Conservation (phyloP, 2,797 vertebrate genomes). For the Micromesistius poutassou region DNA sequence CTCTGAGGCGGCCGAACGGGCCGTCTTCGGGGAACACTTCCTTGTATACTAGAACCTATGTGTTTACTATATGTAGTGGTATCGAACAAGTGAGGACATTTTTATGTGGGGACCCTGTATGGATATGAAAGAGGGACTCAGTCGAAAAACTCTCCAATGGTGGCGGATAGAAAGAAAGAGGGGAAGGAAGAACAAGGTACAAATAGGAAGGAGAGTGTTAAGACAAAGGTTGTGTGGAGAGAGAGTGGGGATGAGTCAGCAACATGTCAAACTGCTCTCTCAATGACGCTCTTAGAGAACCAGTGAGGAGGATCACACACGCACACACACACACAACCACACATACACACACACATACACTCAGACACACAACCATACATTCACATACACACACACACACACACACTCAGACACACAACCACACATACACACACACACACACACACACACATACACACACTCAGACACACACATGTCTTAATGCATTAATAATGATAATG, state of each 20-base stretch:
- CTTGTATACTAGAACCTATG: background rate
- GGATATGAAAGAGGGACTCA: background rate
- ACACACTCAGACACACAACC: too few relatives aligned
- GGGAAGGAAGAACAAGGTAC: background rate
- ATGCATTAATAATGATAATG: too few relatives aligned
- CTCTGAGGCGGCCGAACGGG: constrained; percentile 47
- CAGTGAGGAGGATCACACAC: constrained; percentile 15
- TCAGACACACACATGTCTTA: too few relatives aligned
- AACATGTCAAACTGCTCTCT: constrained; percentile 40
- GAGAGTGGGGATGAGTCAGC: constrained; percentile 16
- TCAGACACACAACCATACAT: background rate
- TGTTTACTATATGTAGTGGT: background rate
- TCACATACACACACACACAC: background rate
- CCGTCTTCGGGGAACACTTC: constrained; percentile 5
- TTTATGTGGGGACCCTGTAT: background rate
- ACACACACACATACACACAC: too few relatives aligned
- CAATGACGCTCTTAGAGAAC: constrained; percentile 24
- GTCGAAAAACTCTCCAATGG: background rate
- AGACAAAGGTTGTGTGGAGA: background rate
- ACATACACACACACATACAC: background rate
- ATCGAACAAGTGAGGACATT: background rate
- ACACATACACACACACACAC: too few relatives aligned
- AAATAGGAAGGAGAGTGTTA: background rate
- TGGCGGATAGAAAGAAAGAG: constrained; percentile 22
- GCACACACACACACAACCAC: background rate